Conservation (phyloP, 1,140 invertebrate species). For the Oncopodura yosiiana region DNA sequence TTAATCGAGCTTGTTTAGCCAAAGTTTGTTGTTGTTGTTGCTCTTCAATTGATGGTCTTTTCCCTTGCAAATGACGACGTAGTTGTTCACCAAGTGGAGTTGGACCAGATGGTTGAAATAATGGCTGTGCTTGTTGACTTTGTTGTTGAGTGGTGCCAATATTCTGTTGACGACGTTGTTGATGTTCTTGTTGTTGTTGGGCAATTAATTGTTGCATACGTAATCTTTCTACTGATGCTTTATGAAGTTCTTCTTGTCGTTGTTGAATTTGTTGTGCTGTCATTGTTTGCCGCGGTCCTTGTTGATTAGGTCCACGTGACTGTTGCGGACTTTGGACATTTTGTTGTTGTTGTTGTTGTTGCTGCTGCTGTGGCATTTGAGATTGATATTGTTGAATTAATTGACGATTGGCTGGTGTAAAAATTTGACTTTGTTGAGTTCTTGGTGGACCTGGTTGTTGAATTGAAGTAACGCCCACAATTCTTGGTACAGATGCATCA, state of each 20-base stretch:
- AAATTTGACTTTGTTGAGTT: background rate
- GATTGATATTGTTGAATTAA: background rate
- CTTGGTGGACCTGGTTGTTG: background rate
- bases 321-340: background rate
- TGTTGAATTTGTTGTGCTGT: background rate
- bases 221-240: background rate
- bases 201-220: background rate
- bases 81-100: too few species aligned
- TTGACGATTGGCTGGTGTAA: background rate
- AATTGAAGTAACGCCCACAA: background rate
- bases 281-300: background rate
- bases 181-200: background rate
- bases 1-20: background rate
- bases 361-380: background rate
- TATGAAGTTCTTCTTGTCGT: background rate
- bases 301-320: background rate
- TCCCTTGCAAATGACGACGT: too few species aligned
- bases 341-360: conserved; percentile 8
- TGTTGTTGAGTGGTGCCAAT: too few species aligned
- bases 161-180: background rate
- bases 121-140: too few species aligned
- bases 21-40: background rate
- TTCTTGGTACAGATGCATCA: background rate
- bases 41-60: background rate
- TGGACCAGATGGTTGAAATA: too few species aligned